Base-by-base conservation (phyloP, 2,888 invertebrate species). In the Luperina testacea region DNA sequence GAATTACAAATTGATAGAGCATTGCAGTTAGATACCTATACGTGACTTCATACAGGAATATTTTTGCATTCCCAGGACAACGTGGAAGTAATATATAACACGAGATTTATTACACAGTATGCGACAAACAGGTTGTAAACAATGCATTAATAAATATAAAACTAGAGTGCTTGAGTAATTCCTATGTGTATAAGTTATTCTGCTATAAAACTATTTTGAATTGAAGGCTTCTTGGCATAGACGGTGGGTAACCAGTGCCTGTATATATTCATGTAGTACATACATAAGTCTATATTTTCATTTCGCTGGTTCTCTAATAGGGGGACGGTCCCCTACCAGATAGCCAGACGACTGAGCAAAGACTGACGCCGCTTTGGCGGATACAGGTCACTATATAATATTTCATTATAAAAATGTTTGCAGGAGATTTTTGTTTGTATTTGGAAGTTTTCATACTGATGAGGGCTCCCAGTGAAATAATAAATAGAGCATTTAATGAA, bases 1-100 rank as follows among this genome's bases (percentile, higher is more conserved):
- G 48, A 79, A 65, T 73, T 45, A 32, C 27, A 59, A 79, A 24
- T 57, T 20, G 15, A 11, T 27, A 13, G 8, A 38, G 24, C n/a
- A 48, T 32, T 59, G 2, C n/a, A 48, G 32, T 67, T 17, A 32
- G 32, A 32, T 32, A 24, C 6, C 1, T 13, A 24, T 24, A 65
- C 3, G 7, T 68, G 20, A 24, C 8, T 64, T 7, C 11, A 42
- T n/a, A 81, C 15, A 20, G 70, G 45, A 59, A 61, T 78, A 24
- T 63, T 61, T 83, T 72, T 51, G 42, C 53, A 75, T 77, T 72
- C 71, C 59, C 20, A 42, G 38, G 38, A 24, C 7, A 64, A 69
- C 61, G 38, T 53, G 67, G 73, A 85, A 83, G 68, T 64, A 82
- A 72, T 82, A 72, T 82, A 64, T n/a, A 69, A 57, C 38, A 38